Percentiles rank a stretch among this genome's conserved stretches.
These are phyloP conservation scores for Lydus trimaculatus DNA, from an alignment of 2,888 invertebrate genomes.

Conservation along the genomic window DNA sequence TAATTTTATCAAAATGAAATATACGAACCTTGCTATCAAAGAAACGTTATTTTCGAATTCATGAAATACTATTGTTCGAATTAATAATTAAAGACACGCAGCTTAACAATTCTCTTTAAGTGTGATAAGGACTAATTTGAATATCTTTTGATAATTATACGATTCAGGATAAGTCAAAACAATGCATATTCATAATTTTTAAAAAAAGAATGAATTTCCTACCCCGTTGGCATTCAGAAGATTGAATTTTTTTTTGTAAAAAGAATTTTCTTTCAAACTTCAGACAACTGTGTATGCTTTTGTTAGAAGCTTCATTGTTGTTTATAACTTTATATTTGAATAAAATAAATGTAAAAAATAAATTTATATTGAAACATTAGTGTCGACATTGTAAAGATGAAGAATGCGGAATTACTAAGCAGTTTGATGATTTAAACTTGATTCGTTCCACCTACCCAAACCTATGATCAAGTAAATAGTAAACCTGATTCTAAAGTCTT, in stretches of 20 bases:
- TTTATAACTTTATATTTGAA: background rate
- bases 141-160: background rate
- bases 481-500: background rate
- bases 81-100: background rate
- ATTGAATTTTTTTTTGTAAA: too few relatives aligned
- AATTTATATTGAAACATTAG: too few relatives aligned
- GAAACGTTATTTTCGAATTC: background rate
- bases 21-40: too few relatives aligned
- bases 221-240: too few relatives aligned
- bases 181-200: background rate
- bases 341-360: too few relatives aligned
- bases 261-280: too few relatives aligned
- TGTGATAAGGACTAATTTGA: background rate
- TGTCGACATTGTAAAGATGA: too few relatives aligned
- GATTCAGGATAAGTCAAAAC: background rate
- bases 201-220: too few relatives aligned
- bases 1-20: too few relatives aligned
- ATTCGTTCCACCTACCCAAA: conserved; percentile 16
- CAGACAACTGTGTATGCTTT: too few relatives aligned
- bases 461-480: conserved; percentile 16
- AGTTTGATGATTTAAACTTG: background rate
- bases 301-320: too few relatives aligned
- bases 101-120: background rate
- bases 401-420: background rate
- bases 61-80: background rate